Evolutionary conservation across 2,113 vertebrate genomes (phyloP), one percentile per base, ranked within the genome.

Genomic region (Perccottus glenii): DNA sequence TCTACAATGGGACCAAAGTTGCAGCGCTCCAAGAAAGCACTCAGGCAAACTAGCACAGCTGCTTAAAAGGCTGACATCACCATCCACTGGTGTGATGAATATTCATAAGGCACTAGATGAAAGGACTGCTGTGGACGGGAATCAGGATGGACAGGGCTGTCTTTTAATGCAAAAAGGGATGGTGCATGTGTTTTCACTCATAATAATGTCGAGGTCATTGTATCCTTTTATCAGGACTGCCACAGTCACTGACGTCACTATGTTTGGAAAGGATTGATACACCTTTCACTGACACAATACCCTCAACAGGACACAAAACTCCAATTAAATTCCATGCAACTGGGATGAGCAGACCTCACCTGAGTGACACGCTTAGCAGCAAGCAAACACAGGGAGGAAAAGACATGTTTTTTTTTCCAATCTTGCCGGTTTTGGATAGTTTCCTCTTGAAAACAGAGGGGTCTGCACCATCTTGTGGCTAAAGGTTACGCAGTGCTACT

Each of bases 1-100:
- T 78, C 66, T 81, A 65, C 56, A 67, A 64, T 65, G 64, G 85
- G 70, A 77, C 14, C 71, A 69, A 75, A 72, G 73, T 75, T 71
- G 59, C 35, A 56, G 16, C 14, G 40, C 70, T 78, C 63, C 59
- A 68, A 75, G 67, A 86, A 85, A 77, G 60, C 83, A 77, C 76
- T 82, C 81, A 77, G 60, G 49, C 52, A 83, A 82, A 84, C 65
- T 46, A 77, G 57, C 67, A 47, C 44, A 49, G 47, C 55, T 52
- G 55, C 9, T 62, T 42, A 47, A 71, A 19, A 56, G 64, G 51
- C 73, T 87, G 61, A 82, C 79, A 72, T 84, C 75, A 75, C 63
- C 46, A 68, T n/a, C 33, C 19, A 4, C 32, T 2, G 19, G 15
- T 78, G 40, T 58, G 11, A 62, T 85, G 71, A 86, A 83, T 86